phyloP scores from a whole-genome alignment of 2,888 invertebrate species.

The Diplolepis rosae region DNA sequence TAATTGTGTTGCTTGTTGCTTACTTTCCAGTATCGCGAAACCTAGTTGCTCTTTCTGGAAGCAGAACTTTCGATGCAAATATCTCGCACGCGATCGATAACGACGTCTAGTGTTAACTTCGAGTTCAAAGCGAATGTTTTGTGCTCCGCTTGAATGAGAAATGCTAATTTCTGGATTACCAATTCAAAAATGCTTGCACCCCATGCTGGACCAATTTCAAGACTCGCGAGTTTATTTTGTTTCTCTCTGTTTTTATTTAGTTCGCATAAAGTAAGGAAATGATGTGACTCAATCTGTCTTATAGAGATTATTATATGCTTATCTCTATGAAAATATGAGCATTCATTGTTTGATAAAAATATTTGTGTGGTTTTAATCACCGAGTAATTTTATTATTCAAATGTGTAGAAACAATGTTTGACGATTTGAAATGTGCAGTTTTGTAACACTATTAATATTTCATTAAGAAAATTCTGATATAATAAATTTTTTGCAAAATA shows the following conservation, averaged over 20 bases:
- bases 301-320: not conserved
- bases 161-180: slow-evolving; percentile 50
- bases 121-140: slow-evolving; percentile 30
- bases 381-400: too few relatives aligned
- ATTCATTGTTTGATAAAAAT: not conserved
- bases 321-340: not conserved
- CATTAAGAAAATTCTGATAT: too few relatives aligned
- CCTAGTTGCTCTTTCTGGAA: slow-evolving; percentile 35
- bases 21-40: slow-evolving; percentile 16
- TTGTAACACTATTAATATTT: too few relatives aligned
- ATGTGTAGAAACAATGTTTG: too few relatives aligned
- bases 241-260: not conserved
- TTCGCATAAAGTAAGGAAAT: not conserved
- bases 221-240: slow-evolving; percentile 1
- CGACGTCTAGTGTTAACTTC: slow-evolving; percentile 45
- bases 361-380: too few relatives aligned
- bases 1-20: not conserved
- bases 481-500: too few relatives aligned
- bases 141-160: slow-evolving; percentile 34
- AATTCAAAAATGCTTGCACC: slow-evolving; percentile 53
- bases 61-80: slow-evolving; percentile 60
- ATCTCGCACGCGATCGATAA: slow-evolving; percentile 58
- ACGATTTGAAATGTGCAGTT: too few relatives aligned
- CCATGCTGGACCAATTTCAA: slow-evolving; percentile 13
- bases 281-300: not conserved